Evolutionary conservation across 1,140 invertebrate species (phyloP), one percentile per base, ranked within the genome.

Genomic region (Antheraea mylitta): DNA sequence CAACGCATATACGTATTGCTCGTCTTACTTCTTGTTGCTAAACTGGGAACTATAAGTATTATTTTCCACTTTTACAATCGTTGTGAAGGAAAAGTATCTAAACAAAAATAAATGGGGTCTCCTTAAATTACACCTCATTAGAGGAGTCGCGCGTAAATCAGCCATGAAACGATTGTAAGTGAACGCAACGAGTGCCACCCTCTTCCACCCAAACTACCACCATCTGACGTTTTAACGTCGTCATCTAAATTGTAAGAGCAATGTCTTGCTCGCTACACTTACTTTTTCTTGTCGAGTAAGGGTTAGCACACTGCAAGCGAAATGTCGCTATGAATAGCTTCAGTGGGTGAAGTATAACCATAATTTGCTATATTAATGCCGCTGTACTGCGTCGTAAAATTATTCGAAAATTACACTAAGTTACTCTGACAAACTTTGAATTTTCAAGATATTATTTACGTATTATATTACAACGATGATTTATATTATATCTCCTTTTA

Each of bases 71-170:
- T 64, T 64, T 42, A 11, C 38, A n/a, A 45, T 13, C 18, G 16
- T 18, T 45, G 18, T 16, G 38, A 64, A 64, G 63, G 18, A 58
- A 66, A 59, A 45, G 7, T 65, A 65, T 19, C 38, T n/a, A 66
- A 58, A 36, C 22, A 30, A 36, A 66, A 38, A 58, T 66, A 37
- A 66, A 66, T 66, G 59, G 22, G 22, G 38, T 62, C 11, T 60
- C 36, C 38, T 70, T 66, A 69, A 68, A 72, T 75, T 70, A 59
- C 73, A 71, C n/a, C 73, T 78, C 68, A 75, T 75, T 73, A 75
- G 70, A 66, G 70, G 66, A 70, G 67, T 60, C 63, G 65, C 67
- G 66, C 62, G 71, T 72, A 71, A 75, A 78, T 73, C 71, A 76
- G 42, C 63, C 69, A 63, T 70, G 63, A 71, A 73, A 70, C 64